phyloP scores from a whole-genome alignment of 2,888 invertebrate genomes.

The Dendrolimus houi region DNA sequence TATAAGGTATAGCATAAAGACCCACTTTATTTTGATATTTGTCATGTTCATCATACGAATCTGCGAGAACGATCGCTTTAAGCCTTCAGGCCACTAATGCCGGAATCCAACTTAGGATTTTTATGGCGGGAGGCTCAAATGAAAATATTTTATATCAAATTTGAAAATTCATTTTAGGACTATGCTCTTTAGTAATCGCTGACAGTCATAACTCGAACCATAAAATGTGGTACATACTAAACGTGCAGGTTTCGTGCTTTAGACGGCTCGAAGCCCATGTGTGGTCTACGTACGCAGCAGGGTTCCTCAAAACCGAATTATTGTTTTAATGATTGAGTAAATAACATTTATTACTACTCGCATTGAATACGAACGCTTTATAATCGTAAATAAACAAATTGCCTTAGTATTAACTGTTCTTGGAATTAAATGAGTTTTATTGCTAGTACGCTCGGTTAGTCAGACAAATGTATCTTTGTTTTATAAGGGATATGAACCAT shows the following conservation, averaged over 20 bases:
- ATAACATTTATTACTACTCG: conserved; percentile 20
- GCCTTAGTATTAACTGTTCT: background rate
- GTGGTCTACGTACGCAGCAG: conserved; percentile 43
- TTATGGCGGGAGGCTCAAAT: too few species aligned
- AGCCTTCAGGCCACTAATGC: too few species aligned
- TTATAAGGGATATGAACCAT: background rate
- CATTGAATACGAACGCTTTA: background rate
- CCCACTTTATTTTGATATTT: too few species aligned
- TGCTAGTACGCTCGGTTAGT: conserved; percentile 2
- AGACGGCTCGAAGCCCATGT: conserved; percentile 21
- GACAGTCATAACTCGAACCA: conserved; percentile 9
- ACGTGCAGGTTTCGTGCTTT: background rate
- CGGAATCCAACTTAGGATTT: too few species aligned
- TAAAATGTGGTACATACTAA: background rate
- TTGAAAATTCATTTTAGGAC: too few species aligned
- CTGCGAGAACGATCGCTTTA: too few species aligned
- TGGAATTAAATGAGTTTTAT: conserved; percentile 3
- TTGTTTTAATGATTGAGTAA: conserved; percentile 33
- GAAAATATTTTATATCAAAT: too few species aligned
- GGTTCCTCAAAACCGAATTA: conserved; percentile 27
- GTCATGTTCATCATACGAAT: too few species aligned
- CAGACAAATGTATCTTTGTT: conserved; percentile 1
- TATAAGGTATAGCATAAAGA: too few species aligned
- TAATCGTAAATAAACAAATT: conserved; percentile 7
- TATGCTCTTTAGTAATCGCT: conserved; percentile 9